Base-by-base conservation (phyloP, 2,888 invertebrate genomes). In the Rhagonycha lutea region DNA sequence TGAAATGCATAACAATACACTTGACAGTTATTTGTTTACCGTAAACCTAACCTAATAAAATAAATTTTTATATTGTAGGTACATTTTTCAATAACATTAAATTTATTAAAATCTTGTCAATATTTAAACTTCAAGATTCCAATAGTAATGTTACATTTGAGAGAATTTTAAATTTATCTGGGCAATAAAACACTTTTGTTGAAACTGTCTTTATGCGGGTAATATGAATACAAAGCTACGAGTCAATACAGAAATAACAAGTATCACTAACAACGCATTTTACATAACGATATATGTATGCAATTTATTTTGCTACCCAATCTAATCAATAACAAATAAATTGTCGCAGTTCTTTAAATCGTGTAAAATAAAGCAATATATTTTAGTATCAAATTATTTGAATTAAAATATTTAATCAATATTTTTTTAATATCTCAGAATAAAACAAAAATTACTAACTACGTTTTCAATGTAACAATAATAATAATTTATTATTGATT, bases 151-250 rank as follows among this genome's bases (percentile, higher is more conserved):
- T 47, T 47, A n/a, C 47, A 47, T n/a, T 47, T 47, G n/a, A n/a
- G 47, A 7, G 47, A 47, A 47, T 47, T 47, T 47, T 10, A 65
- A 65, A 14, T 63, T 24, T 65, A 26, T 26, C 63, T 12, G n/a
- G n/a, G 24, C 8, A 65, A 65, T 65, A 65, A 65, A 65, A 65
- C 63, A 65, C 26, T 65, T 47, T 65, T 65, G 63, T 65, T 65
- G 63, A 65, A 65, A 65, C 24, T 65, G 63, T 26, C 26, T 24
- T 65, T 65, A 24, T 47, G 47, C 47, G 47, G 47, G 24, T 65
- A 65, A 65, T 26, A 24, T 24, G 63, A 14, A 65, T 65, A n/a
- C 24, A 65, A 65, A 65, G 63, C 24, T 65, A 65, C 63, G 26
- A 65, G 63, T 65, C 63, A 65, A 65, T 65, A 65, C 26, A 26